These are phyloP conservation scores for Epinephelus malabaricus DNA, from an alignment of 2,797 vertebrate genomes.

Conservation along the genomic window DNA sequence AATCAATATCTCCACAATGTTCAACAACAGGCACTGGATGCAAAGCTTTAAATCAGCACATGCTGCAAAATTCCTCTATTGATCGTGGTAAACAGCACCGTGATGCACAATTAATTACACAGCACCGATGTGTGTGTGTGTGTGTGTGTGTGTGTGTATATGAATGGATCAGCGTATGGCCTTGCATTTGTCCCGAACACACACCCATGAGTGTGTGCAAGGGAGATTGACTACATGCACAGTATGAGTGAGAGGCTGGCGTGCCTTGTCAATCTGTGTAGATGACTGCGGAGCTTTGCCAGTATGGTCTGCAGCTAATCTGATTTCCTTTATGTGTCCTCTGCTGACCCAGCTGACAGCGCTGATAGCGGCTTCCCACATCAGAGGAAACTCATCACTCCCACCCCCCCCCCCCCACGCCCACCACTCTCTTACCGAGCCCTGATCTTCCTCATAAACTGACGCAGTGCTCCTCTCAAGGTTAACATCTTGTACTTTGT, in stretches of 20 bases:
- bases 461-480: slow-evolving; percentile 29
- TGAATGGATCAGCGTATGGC: neutral
- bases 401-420: slow-evolving; percentile 25
- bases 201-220: neutral
- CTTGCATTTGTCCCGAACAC: slow-evolving; percentile 39
- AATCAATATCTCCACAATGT: slow-evolving; percentile 17
- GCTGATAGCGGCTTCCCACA: slow-evolving; percentile 52
- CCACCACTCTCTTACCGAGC: slow-evolving; percentile 19
- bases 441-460: slow-evolving; percentile 28
- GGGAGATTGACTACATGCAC: slow-evolving; percentile 44
- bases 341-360: slow-evolving; percentile 47
- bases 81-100: neutral
- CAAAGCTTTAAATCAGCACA: slow-evolving; percentile 16
- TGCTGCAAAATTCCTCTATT: neutral
- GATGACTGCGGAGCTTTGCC: slow-evolving; percentile 57
- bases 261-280: slow-evolving; percentile 55
- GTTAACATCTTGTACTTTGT: slow-evolving; percentile 27
- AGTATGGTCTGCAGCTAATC: slow-evolving; percentile 67
- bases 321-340: slow-evolving; percentile 68
- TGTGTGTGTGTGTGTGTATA: neutral
- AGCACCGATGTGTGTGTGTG: neutral
- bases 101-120: slow-evolving; percentile 3
- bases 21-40: neutral
- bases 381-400: slow-evolving; percentile 52
- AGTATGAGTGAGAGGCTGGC: slow-evolving; percentile 46